Base-by-base conservation (phyloP, 1,140 invertebrate species). In the Epicauta chinensis region DNA sequence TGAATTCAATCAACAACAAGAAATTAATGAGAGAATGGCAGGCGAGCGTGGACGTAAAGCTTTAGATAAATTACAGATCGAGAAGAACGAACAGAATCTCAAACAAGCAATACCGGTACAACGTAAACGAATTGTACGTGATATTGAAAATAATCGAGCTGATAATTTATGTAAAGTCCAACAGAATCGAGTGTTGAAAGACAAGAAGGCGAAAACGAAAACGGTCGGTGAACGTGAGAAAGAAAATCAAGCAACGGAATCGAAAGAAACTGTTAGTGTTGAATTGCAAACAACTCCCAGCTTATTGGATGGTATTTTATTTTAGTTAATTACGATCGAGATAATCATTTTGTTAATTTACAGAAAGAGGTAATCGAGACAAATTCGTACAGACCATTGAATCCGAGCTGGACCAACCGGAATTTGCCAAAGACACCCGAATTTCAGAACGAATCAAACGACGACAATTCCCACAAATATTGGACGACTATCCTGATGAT, bases 61-160 rank as follows among this genome's bases (percentile, higher is more conserved):
- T 10, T 17, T 45, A 3, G 61, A 71, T 47, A 61, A 60, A 35
- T 55, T 73, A 31, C 69, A 68, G 56, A 63, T 58, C 16, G 43
- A 62, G 43, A 66, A 59, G 39, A 63, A 62, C 31, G 48, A 59
- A 44, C 17, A 61, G 36, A 54, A 43, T 53, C 43, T 51, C 46
- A 55, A 55, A 17, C 63, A 68, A 52, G 59, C 58, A 11, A 57
- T 61, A 29, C 63, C 63, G 9, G 62, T 68, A 32, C 68, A 73
- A 37, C 66, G 70, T 38, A 62, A 72, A 45, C 66, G 64, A 40
- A 61, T 72, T 51, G 71, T 69, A 29, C 63, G 75, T 47, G 69
- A 75, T 43, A 53, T 73, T 2, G 77, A 79, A 65, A 73, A 78
- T 62, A 46, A 65, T 3, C 63, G 75, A 45, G 68, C 76, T 11